Evolutionary conservation across 2,888 invertebrate species (phyloP).

Genomic region (Drosophila leonis): DNA sequence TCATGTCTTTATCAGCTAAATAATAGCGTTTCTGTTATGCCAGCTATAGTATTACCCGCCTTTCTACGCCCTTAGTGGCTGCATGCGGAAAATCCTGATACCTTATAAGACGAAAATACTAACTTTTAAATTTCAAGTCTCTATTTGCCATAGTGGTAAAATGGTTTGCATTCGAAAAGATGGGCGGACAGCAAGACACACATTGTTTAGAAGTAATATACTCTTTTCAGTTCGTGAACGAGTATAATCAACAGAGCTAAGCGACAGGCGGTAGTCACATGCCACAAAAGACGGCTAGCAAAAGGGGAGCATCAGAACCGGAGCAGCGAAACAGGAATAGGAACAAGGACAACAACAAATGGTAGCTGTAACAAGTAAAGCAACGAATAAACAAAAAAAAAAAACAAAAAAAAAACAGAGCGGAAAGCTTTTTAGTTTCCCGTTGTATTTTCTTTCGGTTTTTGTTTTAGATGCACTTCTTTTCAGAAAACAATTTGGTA

Average conservation of each 20-base stretch:
- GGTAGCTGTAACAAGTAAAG: constrained; percentile 44
- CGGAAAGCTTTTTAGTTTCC: constrained; percentile 76
- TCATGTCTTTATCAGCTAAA: too few species aligned
- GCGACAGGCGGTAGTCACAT: constrained; percentile 56
- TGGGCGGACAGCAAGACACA: neutral
- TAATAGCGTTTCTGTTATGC: too few species aligned
- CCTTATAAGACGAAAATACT: too few species aligned
- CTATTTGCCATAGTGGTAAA: too few species aligned
- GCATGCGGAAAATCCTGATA: too few species aligned
- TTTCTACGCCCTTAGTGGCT: too few species aligned
- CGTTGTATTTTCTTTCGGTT: constrained; percentile 49
- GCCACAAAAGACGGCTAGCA: constrained; percentile 59
- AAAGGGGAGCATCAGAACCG: constrained; percentile 52
- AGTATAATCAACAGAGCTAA: constrained; percentile 46
- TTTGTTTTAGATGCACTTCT: constrained; percentile 30
- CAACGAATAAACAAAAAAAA: constrained; percentile 19
- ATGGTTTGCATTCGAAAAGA: neutral
- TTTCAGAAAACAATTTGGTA: constrained; percentile 51
- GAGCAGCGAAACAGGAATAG: constrained; percentile 45
- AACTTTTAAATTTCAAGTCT: too few species aligned
- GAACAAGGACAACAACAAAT: constrained; percentile 63
- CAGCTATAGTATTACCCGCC: too few species aligned
- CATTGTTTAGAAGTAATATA: neutral
- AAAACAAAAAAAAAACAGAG: constrained; percentile 43
- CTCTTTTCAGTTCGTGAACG: neutral